phyloP scores from a whole-genome alignment of 2,888 invertebrate species.

The Argyra leucocephala region DNA sequence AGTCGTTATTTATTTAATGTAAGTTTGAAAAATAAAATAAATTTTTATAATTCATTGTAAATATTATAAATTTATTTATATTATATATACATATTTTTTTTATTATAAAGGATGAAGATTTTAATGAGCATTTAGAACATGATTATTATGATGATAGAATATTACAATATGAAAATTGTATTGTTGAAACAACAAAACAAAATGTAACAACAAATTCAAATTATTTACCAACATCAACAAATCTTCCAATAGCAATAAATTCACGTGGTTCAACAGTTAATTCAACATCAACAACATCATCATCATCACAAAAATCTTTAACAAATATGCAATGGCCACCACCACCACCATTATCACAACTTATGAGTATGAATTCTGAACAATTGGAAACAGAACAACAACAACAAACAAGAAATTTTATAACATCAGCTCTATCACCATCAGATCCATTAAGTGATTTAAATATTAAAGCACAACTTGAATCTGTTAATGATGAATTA shows the following conservation, averaged over 20 bases:
- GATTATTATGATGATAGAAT: conserved; percentile 31
- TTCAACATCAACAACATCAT: conserved; percentile 16
- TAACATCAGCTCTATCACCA: conserved; percentile 10
- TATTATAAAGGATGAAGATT: conserved; percentile 27
- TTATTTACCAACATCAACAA: conserved; percentile 14
- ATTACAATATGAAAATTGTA: conserved; percentile 33
- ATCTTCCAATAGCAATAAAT: conserved; percentile 10
- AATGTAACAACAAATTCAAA: conserved; percentile 15
- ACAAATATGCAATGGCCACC: conserved; percentile 9
- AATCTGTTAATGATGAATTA: conserved; percentile 48
- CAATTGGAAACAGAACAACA: conserved; percentile 11
- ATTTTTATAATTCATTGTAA: not conserved
- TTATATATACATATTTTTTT: not conserved
- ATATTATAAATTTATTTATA: conserved; percentile 5
- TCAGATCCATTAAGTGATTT: conserved; percentile 32
- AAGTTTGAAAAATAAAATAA: conserved; percentile 24
- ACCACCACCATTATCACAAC: conserved; percentile 9
- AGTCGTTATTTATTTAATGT: conserved; percentile 52
- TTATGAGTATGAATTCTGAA: conserved; percentile 15
- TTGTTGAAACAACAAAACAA: conserved; percentile 27
- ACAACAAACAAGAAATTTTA: conserved; percentile 16
- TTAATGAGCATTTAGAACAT: conserved; percentile 24
- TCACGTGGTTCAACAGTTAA: conserved; percentile 9
- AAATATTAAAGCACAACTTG: conserved; percentile 35
- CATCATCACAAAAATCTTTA: conserved; percentile 14